A percentile compares a stretch with the other conserved stretches of the same genome.
Evolutionary conservation across 1,140 invertebrate genomes (phyloP).

Genomic region (Pseudomyrmex flavicornis): DNA sequence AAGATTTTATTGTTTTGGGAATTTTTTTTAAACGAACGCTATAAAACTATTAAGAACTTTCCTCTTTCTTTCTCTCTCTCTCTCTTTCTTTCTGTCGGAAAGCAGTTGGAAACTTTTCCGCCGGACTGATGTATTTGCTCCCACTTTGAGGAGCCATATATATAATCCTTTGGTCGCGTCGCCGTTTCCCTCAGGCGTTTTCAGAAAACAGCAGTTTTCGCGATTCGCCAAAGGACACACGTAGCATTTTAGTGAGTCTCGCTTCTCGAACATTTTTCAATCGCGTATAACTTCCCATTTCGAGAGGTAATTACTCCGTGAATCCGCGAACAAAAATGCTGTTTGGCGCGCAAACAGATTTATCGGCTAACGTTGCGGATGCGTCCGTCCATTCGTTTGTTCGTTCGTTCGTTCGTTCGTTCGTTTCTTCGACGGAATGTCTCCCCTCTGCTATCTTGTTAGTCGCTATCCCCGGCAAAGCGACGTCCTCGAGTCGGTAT

Average conservation of each 20-base stretch:
- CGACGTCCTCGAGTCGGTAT: slow-evolving; percentile 2
- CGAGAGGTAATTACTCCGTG: slow-evolving; percentile 21
- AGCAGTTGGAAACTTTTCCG: slow-evolving; percentile 17
- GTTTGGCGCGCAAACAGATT: slow-evolving; percentile 38
- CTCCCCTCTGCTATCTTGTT: slow-evolving; percentile 68
- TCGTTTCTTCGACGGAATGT: slow-evolving; percentile 57
- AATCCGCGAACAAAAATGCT: background rate
- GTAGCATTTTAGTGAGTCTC: slow-evolving; percentile 4
- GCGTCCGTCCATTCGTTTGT: background rate
- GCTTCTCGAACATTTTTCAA: slow-evolving; percentile 19
- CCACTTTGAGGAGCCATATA: slow-evolving; percentile 8
- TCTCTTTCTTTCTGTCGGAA: no score
- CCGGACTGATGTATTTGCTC: slow-evolving; percentile 1
- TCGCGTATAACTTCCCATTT: slow-evolving; percentile 13
- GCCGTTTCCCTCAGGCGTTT: background rate
- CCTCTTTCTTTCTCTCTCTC: background rate
- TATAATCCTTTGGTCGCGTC: slow-evolving; percentile 11
- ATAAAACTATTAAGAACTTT: slow-evolving; percentile 46
- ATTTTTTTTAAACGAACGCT: slow-evolving; percentile 25
- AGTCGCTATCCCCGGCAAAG: slow-evolving; percentile 39
- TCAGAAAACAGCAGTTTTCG: slow-evolving; percentile 7
- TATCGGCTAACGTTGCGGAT: slow-evolving; percentile 18
- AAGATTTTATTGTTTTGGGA: background rate
- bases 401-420: background rate
- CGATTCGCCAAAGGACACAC: slow-evolving; percentile 41